phyloP scores from a whole-genome alignment of 2,888 invertebrate genomes.

The Sphecodes monilicornis region DNA sequence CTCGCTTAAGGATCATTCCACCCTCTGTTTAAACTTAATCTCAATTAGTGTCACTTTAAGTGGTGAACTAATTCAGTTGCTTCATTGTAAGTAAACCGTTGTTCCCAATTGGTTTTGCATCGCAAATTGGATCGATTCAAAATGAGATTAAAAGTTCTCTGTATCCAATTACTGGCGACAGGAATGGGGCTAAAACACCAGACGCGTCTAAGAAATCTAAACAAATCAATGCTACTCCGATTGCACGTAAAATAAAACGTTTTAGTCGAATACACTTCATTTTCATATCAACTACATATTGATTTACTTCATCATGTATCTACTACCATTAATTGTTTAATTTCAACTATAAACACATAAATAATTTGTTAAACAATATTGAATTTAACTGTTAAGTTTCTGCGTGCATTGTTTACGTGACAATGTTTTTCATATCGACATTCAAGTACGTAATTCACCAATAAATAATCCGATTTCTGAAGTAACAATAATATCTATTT shows the following conservation, averaged over 20 bases:
- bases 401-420: too few relatives aligned
- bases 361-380: background rate
- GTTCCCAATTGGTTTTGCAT: constrained; percentile 27
- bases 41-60: constrained; percentile 7
- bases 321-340: background rate
- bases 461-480: background rate
- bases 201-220: background rate
- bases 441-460: background rate
- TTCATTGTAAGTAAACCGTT: background rate
- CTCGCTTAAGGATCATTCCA: background rate
- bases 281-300: background rate
- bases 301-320: background rate
- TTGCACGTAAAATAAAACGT: background rate
- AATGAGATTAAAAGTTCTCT: constrained; percentile 36
- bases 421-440: background rate
- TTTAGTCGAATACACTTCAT: background rate
- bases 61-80: background rate
- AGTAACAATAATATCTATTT: background rate
- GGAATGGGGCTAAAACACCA: constrained; percentile 38
- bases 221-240: background rate
- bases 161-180: constrained; percentile 36
- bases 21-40: background rate
- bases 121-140: constrained; percentile 33
- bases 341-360: background rate
- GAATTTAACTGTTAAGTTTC: background rate